A percentile compares a stretch with the other conserved stretches of the same genome.
Conservation (phyloP, 2,113 vertebrate genomes). For the Coptodon rendalli region DNA sequence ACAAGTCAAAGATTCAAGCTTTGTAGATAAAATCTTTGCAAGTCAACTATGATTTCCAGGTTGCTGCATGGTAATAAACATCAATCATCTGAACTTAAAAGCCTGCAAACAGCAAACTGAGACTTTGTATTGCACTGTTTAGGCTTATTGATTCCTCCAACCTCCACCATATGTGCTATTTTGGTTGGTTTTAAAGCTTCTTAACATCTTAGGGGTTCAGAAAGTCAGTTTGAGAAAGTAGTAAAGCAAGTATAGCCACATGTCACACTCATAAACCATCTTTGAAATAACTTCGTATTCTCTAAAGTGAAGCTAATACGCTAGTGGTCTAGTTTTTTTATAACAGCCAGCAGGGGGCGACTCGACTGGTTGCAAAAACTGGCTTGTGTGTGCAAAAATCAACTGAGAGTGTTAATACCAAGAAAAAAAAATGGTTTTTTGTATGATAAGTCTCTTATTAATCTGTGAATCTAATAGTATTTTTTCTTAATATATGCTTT, state of each 20-base stretch:
- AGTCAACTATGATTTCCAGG: neutral
- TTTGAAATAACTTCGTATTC: neutral
- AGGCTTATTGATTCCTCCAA: neutral
- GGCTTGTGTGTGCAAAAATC: neutral
- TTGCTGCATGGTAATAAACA: neutral
- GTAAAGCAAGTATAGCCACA: fast-evolving
- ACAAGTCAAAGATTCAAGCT: neutral
- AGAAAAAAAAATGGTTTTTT: fast-evolving
- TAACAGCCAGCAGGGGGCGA: neutral
- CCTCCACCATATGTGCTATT: neutral
- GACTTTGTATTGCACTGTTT: neutral
- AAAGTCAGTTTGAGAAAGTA: neutral
- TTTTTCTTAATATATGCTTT: neutral
- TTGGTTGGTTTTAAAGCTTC: neutral
- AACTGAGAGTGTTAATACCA: neutral
- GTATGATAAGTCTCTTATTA: neutral
- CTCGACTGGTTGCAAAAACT: neutral
- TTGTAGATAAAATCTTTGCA: neutral
- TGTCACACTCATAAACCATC: neutral
- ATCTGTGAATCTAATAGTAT: neutral
- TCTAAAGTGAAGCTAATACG: neutral
- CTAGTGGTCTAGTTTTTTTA: fast-evolving
- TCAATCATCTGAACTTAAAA: neutral
- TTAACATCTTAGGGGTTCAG: neutral
- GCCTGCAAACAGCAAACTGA: neutral